phyloP scores from a whole-genome alignment of 2,888 invertebrate genomes.

The Rapana venosa region DNA sequence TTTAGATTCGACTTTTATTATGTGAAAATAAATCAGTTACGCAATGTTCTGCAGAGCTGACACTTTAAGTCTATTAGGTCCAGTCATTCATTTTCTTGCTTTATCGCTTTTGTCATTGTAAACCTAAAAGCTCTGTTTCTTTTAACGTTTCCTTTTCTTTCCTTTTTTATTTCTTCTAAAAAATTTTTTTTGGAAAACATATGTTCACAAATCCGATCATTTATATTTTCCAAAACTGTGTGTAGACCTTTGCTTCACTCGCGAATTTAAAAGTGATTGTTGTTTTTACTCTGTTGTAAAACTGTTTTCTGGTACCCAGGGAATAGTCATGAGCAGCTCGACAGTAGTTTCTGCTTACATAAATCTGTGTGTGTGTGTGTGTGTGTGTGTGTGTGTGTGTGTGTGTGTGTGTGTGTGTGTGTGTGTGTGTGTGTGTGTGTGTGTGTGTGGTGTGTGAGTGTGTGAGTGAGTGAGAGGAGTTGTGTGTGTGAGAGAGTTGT shows the following conservation, averaged over 20 bases:
- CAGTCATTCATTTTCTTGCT: too few species aligned
- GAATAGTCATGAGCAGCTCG: not conserved
- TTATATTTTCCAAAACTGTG: too few species aligned
- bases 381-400: slow-evolving; percentile 17
- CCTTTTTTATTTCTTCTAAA: too few species aligned
- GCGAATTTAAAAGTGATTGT: too few species aligned
- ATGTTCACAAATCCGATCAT: not conserved
- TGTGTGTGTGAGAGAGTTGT: slow-evolving; percentile 19
- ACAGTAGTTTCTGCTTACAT: not conserved
- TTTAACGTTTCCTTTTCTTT: too few species aligned
- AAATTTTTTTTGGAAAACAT: not conserved
- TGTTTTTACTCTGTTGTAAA: not conserved
- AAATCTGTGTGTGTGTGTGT: slow-evolving; percentile 15
- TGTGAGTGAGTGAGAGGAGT: not conserved
- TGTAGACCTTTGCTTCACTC: too few species aligned
- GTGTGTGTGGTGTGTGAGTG: not conserved
- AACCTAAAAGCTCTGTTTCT: too few species aligned
- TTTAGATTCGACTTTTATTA: too few species aligned
- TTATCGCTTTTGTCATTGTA: too few species aligned
- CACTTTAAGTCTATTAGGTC: too few species aligned
- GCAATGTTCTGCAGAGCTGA: too few species aligned
- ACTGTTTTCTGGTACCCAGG: not conserved
- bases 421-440: not conserved
- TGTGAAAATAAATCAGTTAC: too few species aligned
- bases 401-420: not conserved